phyloP scores from a whole-genome alignment of 2,888 invertebrate genomes.

The Platerodrilus igneus region DNA sequence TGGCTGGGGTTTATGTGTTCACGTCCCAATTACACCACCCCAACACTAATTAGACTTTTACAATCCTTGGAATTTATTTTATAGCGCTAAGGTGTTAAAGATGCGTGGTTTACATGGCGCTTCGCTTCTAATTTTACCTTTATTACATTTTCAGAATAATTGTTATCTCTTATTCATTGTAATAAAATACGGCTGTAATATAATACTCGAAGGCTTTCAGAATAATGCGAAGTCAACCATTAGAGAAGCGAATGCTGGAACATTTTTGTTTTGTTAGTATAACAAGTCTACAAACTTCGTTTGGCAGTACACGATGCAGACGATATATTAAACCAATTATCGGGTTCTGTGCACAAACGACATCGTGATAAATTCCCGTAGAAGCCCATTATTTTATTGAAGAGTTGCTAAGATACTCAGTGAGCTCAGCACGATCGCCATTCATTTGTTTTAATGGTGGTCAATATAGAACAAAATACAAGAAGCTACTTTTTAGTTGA shows the following conservation, averaged over 20 bases:
- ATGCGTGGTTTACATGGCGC: conserved; percentile 31
- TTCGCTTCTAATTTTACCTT: conserved; percentile 17
- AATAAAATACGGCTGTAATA: too few relatives aligned
- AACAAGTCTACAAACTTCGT: conserved; percentile 17
- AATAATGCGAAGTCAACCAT: too few relatives aligned
- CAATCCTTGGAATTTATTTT: conserved; percentile 35
- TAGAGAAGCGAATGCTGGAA: too few relatives aligned
- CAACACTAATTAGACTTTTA: conserved; percentile 36
- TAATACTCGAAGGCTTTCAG: too few relatives aligned
- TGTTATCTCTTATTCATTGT: conserved; percentile 5
- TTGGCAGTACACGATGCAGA: conserved; percentile 35
- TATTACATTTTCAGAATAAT: conserved; percentile 7
- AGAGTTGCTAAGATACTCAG: conserved; percentile 35
- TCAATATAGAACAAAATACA: too few relatives aligned
- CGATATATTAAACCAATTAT: conserved; percentile 47
- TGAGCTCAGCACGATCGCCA: conserved; percentile 34
- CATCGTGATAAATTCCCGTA: conserved; percentile 43
- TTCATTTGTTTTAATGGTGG: conserved; percentile 8
- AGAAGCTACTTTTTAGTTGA: too few relatives aligned
- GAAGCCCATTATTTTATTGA: conserved; percentile 45
- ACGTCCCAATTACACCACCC: conserved; percentile 33
- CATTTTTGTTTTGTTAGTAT: conserved; percentile 17
- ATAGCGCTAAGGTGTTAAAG: conserved; percentile 31
- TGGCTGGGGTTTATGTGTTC: conserved; percentile 23
- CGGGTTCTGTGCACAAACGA: conserved; percentile 34